Base-by-base conservation (phyloP, 2,888 invertebrate genomes). In the Lithophane semibrunnea region DNA sequence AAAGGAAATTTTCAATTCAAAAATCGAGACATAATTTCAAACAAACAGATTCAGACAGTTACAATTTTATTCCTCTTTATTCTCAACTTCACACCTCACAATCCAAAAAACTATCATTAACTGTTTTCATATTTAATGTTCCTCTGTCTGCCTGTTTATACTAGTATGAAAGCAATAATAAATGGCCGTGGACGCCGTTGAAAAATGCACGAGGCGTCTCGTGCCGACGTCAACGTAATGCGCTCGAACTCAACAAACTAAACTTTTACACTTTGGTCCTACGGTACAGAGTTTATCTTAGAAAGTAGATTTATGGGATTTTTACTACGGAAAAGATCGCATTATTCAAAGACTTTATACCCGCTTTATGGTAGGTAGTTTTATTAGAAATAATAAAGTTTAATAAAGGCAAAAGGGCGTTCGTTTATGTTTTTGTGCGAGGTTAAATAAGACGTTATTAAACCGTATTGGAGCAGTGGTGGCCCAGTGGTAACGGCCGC, bases 221-320 rank as follows among this genome's bases (percentile, higher is more conserved):
- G 56, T 61, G 68, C 74, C 76, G 73, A 63, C 69, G 76, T 16
- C 56, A 24, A 63, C 79, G 85, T 84, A 86, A 85, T 84, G 86
- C 86, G 80, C 77, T 78, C 80, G 71, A 86, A 88, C 83, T 86
- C 79, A 58, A 75, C 82, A 77, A 85, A 86, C 88, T 89, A 79
- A 92, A 92, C 88, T 92, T 92, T 89, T 85, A 88, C 89, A 88
- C 89, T 90, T 84, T 52, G 84, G 75, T 84, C 60, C 64, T 75
- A 84, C 85, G 77, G 82, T 77, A 86, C 86, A 77, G 86, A 90
- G 90, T 91, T 92, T 91, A 91, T 90, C 90, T 91, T 88, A 75
- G 80, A 82, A 86, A 91, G 87, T 86, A 86, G 91, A 92, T 93
- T 93, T 93, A 92, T 90, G 89, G 82, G 77, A 87, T 90, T 91